Conservation (phyloP, 2,797 vertebrate genomes). For the Microchirus variegatus region DNA sequence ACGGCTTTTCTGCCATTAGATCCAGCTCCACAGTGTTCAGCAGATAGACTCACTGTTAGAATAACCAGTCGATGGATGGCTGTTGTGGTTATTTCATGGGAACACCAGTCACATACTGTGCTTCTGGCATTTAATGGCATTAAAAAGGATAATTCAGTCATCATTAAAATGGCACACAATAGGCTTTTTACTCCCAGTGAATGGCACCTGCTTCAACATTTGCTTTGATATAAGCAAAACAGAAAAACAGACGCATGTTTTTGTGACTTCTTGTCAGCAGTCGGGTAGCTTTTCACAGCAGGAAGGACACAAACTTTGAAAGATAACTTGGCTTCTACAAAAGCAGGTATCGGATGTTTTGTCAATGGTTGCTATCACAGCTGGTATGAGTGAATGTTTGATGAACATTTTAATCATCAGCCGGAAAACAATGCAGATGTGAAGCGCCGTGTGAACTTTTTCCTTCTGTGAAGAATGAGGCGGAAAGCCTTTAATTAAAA, state of each 20-base stretch:
- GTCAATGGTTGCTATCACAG: too few relatives aligned
- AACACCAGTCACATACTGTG: slow-evolving; percentile 7
- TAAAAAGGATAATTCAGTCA: slow-evolving; percentile 34
- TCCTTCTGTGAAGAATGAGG: too few relatives aligned
- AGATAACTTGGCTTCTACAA: too few relatives aligned
- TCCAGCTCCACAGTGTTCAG: not conserved
- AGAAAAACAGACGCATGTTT: not conserved
- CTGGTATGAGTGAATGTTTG: too few relatives aligned
- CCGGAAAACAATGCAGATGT: too few relatives aligned
- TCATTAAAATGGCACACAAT: slow-evolving; percentile 34
- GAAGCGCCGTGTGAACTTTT: too few relatives aligned
- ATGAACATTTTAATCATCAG: too few relatives aligned
- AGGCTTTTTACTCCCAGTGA: slow-evolving; percentile 18
- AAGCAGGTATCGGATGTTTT: too few relatives aligned
- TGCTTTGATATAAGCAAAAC: slow-evolving; percentile 15
- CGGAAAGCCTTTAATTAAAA: too few relatives aligned
- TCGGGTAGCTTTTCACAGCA: too few relatives aligned
- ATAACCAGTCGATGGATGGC: not conserved
- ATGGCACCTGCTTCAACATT: slow-evolving; percentile 13
- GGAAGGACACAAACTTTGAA: too few relatives aligned
- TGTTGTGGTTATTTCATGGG: slow-evolving; percentile 21
- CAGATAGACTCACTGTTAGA: slow-evolving; percentile 1
- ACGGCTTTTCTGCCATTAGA: not conserved
- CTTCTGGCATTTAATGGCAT: slow-evolving; percentile 36
- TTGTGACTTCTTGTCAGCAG: too few relatives aligned